Percentiles rank a stretch among this genome's conserved stretches.
These are phyloP conservation scores for Trichomycterus rosablanca DNA, from an alignment of 2,113 vertebrate genomes.

Conservation along the genomic window DNA sequence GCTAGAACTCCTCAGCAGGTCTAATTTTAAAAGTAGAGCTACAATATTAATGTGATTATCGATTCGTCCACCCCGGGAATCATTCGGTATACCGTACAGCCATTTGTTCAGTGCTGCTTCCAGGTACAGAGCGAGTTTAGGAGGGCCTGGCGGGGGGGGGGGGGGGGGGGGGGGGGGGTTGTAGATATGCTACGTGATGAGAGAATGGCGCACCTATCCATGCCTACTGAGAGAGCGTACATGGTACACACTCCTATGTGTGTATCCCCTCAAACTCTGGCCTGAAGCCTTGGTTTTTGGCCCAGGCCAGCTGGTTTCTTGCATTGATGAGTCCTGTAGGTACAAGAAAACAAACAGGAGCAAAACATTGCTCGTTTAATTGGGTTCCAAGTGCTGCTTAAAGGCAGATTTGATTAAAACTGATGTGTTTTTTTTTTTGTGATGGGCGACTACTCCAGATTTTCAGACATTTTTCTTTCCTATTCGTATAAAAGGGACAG, in stretches of 20 bases:
- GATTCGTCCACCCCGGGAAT: no score
- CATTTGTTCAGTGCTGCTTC: no score
- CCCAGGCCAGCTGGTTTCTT: slow-evolving; percentile 92
- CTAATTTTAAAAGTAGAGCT: no score
- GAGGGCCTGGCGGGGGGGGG: neutral
- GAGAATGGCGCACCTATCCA: slow-evolving; percentile 47
- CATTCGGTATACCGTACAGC: no score
- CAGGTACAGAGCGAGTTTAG: neutral
- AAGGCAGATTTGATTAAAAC: slow-evolving; percentile 16
- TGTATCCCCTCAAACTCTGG: slow-evolving; percentile 76
- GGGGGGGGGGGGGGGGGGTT: neutral
- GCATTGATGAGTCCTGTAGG: slow-evolving; percentile 89
- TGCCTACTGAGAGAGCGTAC: slow-evolving; percentile 51
- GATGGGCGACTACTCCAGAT: slow-evolving; percentile 31
- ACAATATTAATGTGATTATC: no score
- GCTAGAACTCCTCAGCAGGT: no score
- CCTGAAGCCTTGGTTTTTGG: slow-evolving; percentile 88
- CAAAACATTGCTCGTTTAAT: slow-evolving; percentile 87
- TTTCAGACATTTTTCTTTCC: slow-evolving; percentile 53
- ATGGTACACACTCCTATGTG: slow-evolving; percentile 52
- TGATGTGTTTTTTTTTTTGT: slow-evolving; percentile 26
- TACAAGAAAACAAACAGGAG: slow-evolving; percentile 85
- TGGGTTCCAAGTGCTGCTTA: slow-evolving; percentile 53
- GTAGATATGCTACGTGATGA: slow-evolving; percentile 9
- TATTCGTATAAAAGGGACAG: slow-evolving; percentile 51